phyloP scores from a whole-genome alignment of 2,888 invertebrate species.

The Andrena bucephala region DNA sequence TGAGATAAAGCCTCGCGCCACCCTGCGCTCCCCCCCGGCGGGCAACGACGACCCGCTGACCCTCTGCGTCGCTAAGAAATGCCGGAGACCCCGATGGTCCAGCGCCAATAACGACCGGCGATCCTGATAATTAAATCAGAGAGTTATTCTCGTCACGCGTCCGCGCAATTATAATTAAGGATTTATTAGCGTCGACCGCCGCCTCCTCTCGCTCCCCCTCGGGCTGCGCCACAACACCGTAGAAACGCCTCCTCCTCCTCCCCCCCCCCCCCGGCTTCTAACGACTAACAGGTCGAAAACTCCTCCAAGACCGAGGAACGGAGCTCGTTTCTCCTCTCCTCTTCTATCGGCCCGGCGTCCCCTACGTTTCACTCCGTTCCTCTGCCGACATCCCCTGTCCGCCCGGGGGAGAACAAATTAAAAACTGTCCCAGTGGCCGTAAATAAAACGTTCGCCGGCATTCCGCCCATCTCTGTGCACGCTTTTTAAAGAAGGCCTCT shows the following conservation, averaged over 20 bases:
- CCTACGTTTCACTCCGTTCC: slow-evolving; percentile 50
- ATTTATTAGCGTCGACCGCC: slow-evolving; percentile 83
- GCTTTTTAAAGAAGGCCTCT: slow-evolving; percentile 79
- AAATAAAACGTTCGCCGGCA: slow-evolving; percentile 83
- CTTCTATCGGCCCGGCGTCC: slow-evolving; percentile 35
- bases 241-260: slow-evolving; percentile 82
- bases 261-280: slow-evolving; percentile 79
- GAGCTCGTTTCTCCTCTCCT: slow-evolving; percentile 30
- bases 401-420: slow-evolving; percentile 84
- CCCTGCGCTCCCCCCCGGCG: not conserved
- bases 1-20: slow-evolving; percentile 40
- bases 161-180: slow-evolving; percentile 85
- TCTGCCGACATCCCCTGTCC: slow-evolving; percentile 63
- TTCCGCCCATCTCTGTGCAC: slow-evolving; percentile 82
- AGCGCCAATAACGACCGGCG: slow-evolving; percentile 53
- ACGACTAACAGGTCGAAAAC: slow-evolving; percentile 84
- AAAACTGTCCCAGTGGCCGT: slow-evolving; percentile 85
- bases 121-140: slow-evolving; percentile 84
- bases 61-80: slow-evolving; percentile 22
- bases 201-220: slow-evolving; percentile 53
- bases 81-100: slow-evolving; percentile 12
- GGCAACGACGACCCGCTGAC: slow-evolving; percentile 5
- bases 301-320: slow-evolving; percentile 78
- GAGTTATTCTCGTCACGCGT: slow-evolving; percentile 84
- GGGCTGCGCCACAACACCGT: slow-evolving; percentile 73